Evolutionary conservation across 2,797 vertebrate genomes (phyloP).

Genomic region (Mormyrus proboscirostris): DNA sequence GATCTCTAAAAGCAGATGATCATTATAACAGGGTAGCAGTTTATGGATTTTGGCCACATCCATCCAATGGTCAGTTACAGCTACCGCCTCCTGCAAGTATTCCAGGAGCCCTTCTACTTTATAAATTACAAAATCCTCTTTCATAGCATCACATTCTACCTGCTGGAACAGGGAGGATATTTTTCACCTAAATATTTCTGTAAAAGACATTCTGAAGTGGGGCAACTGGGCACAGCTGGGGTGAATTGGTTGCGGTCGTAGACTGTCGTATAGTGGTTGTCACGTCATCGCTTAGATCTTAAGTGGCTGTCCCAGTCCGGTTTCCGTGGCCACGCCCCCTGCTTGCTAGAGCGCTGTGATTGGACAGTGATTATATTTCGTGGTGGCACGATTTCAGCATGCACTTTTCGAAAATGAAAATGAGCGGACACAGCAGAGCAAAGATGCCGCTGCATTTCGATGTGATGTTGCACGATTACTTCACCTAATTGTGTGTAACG

Average conservation of each 20-base stretch:
- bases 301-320: neutral
- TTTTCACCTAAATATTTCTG: neutral
- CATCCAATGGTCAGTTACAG: neutral
- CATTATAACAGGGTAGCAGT: neutral
- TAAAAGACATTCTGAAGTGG: neutral
- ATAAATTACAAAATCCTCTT: neutral
- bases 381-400: neutral
- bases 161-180: neutral
- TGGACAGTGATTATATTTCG: neutral
- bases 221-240: neutral
- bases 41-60: neutral
- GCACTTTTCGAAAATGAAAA: neutral
- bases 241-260: neutral
- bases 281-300: neutral
- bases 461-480: neutral
- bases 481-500: no score
- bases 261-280: neutral
- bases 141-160: neutral
- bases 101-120: no score
- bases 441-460: neutral
- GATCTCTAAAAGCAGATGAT: neutral
- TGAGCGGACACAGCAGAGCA: neutral
- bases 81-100: neutral
- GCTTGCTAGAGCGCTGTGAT: neutral
- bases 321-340: neutral